These are phyloP conservation scores for Upupa epops DNA, from an alignment of 2,113 vertebrate genomes.

Conservation along the genomic window DNA sequence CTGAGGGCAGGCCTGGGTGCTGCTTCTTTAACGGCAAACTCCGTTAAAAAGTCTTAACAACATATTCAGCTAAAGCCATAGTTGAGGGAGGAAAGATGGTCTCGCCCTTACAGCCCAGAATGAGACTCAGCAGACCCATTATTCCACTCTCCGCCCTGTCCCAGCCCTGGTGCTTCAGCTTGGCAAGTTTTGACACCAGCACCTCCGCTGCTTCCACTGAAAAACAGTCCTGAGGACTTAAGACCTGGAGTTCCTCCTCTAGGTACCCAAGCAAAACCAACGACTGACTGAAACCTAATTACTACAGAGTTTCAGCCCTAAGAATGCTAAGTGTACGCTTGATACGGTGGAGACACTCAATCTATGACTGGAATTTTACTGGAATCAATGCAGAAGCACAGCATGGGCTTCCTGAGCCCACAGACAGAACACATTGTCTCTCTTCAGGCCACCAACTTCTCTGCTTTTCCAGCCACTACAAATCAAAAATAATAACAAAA, in stretches of 20 bases:
- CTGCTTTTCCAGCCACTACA: not conserved
- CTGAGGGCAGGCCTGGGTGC: slow-evolving; percentile 53
- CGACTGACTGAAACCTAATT: not conserved
- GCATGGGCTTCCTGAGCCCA: not conserved
- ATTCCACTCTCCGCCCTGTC: not conserved
- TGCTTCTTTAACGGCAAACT: not conserved
- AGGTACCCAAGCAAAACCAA: rapidly evolving
- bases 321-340: rapidly evolving
- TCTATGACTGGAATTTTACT: not conserved
- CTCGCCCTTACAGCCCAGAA: not conserved
- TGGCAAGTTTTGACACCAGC: not conserved
- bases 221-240: not conserved
- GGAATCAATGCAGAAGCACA: not conserved
- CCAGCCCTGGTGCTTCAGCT: not conserved
- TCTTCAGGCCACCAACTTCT: not conserved
- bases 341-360: not conserved
- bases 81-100: not conserved
- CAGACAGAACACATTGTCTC: rapidly evolving
- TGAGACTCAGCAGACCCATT: not conserved
- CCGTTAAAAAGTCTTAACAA: not conserved
- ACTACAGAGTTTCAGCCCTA: not conserved
- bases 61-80: rapidly evolving
- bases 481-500: too few species aligned
- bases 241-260: not conserved
- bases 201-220: not conserved